Evolutionary conservation across 2,797 vertebrate species (phyloP).

Genomic region (Triplophysa yarkandensis): DNA sequence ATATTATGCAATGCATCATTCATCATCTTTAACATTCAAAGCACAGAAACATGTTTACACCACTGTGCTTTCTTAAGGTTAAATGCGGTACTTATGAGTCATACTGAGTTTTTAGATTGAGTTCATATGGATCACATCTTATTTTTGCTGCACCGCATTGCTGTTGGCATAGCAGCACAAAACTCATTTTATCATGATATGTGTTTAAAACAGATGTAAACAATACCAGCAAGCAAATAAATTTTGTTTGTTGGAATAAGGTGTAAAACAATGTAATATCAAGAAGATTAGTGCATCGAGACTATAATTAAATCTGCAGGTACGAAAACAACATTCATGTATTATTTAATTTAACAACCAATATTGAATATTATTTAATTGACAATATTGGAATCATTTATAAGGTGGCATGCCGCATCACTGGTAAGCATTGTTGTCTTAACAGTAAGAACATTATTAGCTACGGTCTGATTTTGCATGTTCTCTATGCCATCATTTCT

Average conservation of each 20-base stretch:
- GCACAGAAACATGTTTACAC: not conserved
- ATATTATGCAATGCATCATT: not conserved
- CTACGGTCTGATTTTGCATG: too few relatives aligned
- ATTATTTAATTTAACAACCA: not conserved
- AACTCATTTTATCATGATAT: not conserved
- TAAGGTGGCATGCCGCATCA: too few relatives aligned
- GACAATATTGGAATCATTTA: not conserved
- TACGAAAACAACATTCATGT: not conserved
- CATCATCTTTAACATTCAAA: constrained; percentile 22
- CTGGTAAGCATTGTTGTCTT: too few relatives aligned
- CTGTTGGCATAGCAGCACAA: not conserved
- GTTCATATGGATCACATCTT: not conserved
- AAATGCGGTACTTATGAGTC: constrained; percentile 1
- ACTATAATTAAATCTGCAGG: constrained; percentile 13
- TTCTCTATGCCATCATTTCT: too few relatives aligned
- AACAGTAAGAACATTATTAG: too few relatives aligned
- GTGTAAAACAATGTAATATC: constrained; percentile 2
- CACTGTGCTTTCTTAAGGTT: constrained; percentile 19
- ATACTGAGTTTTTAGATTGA: constrained; percentile 10
- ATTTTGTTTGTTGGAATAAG: not conserved
- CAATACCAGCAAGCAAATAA: not conserved
- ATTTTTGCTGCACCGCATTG: not conserved
- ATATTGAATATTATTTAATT: not conserved
- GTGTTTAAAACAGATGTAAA: not conserved
- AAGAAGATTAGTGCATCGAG: not conserved